Percentiles rank a stretch among this genome's conserved stretches.
Evolutionary conservation across 1,140 invertebrate species (phyloP).

Genomic region (Delia radicum): DNA sequence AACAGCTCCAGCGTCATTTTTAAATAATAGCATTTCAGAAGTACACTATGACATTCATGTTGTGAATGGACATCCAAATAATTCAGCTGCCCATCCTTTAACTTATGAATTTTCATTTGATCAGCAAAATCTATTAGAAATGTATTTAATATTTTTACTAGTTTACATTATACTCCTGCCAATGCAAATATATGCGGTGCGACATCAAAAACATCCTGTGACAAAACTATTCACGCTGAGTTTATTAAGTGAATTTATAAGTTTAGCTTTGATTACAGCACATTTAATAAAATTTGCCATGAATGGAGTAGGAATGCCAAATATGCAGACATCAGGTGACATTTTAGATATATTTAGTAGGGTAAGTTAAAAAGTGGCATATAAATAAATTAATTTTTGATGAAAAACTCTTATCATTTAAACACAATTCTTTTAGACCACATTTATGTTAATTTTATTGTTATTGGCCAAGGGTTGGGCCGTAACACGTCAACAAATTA

Average conservation of each 20-base stretch:
- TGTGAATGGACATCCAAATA: slow-evolving; percentile 92
- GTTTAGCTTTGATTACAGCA: slow-evolving; percentile 82
- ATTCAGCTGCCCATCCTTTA: slow-evolving; percentile 78
- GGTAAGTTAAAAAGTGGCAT: slow-evolving; percentile 59
- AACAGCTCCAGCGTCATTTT: slow-evolving; percentile 50
- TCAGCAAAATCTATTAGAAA: slow-evolving; percentile 87
- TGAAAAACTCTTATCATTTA: not conserved
- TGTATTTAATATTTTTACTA: slow-evolving; percentile 87
- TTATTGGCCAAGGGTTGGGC: slow-evolving; percentile 96
- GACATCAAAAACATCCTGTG: slow-evolving; percentile 83
- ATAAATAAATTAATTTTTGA: not conserved
- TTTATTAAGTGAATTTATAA: slow-evolving; percentile 80
- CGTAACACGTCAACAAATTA: slow-evolving; percentile 82
- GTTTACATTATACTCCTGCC: slow-evolving; percentile 85
- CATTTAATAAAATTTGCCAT: slow-evolving; percentile 87
- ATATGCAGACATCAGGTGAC: slow-evolving; percentile 82
- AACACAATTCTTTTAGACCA: slow-evolving; percentile 12
- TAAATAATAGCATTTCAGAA: slow-evolving; percentile 58
- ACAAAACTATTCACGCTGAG: slow-evolving; percentile 89
- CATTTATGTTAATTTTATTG: slow-evolving; percentile 82
- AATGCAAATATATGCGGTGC: slow-evolving; percentile 85
- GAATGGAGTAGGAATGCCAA: slow-evolving; percentile 82
- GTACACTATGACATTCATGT: slow-evolving; percentile 88
- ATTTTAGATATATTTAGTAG: slow-evolving; percentile 88
- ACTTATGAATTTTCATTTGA: slow-evolving; percentile 97